Evolutionary conservation across 2,888 invertebrate genomes (phyloP), one percentile per base, ranked within the genome.

Genomic region (Euzetes globulus): DNA sequence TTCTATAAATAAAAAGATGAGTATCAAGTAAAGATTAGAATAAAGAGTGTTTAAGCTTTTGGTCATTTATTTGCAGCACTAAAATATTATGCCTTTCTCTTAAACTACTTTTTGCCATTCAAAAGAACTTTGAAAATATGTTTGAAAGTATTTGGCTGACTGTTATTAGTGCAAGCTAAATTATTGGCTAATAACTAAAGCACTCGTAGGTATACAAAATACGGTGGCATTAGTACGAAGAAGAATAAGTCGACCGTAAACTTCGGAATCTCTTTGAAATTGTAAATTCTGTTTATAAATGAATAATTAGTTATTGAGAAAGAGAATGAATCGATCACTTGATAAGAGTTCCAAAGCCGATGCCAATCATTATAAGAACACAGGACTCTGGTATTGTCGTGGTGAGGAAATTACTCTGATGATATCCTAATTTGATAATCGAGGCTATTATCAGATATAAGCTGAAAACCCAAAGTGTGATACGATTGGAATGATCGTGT

Each of bases 221-320:
- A 85, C 85, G 86, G 86, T 2, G 86, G 86, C 33, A 86, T 81
- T 0, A 86, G 82, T 75, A 82, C 83, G 76, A 85, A 82, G 80
- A 86, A 86, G 80, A 86, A 86, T 13, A 82, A 80, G 74, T 82
- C 80, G 50, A 83, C 82, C 76, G 81, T 81, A 80, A 83, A 85
- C 17, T 77, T 76, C n/a, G 79, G 79, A 17, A 58, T 27, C 27
- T 27, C 27, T 58, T 17, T 52, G 19, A 17, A 58, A 15, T 58
- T 7, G 7, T 27, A 9, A 7, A 58, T n/a, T 13, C 11, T 55
- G 9, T 55, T n/a, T 22, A 55, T 55, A 55, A 27, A 13, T 27
- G 25, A 25, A n/a, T 27, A 58, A 25, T 27, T 58, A 7, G 1
- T 58, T 25, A 27, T 58, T 11, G 9, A 27, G 15, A 58, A 22